These are phyloP conservation scores for Bolinopsis microptera DNA, from an alignment of 37 sponge, comb jelly and placozoan genomes.

Conservation along the genomic window DNA sequence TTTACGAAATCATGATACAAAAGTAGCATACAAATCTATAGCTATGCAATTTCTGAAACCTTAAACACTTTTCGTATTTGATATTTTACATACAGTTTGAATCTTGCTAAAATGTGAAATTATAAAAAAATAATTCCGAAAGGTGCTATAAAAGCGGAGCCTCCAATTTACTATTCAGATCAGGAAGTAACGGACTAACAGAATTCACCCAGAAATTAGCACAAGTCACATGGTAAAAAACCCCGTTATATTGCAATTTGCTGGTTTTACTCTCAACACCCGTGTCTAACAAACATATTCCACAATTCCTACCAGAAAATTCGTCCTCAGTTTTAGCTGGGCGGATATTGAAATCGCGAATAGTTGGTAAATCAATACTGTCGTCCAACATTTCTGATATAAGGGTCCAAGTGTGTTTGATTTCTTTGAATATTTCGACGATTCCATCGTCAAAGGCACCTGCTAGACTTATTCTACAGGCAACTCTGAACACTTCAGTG, in stretches of 20 bases:
- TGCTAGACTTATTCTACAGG: constrained; percentile 9
- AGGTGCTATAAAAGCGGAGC: neutral
- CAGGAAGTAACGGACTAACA: neutral
- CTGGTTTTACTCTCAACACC: neutral
- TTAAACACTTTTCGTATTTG: no score
- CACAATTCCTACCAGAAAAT: neutral
- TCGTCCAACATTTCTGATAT: constrained; percentile 18
- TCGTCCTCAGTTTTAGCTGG: neutral
- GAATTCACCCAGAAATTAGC: constrained; percentile 60
- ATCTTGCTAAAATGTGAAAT: no score
- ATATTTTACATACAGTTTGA: no score
- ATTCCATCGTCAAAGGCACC: constrained; percentile 31
- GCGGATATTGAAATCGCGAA: neutral
- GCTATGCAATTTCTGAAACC: no score
- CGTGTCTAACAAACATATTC: constrained; percentile 49
- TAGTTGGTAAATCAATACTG: neutral
- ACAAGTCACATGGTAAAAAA: constrained; percentile 49
- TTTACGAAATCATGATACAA: no score
- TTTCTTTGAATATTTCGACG: constrained; percentile 56
- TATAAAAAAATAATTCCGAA: no score
- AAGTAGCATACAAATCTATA: no score
- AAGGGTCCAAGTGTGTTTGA: constrained; percentile 57
- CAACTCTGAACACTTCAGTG: constrained; percentile 61
- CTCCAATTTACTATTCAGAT: neutral
- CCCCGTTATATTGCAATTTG: constrained; percentile 1